Evolutionary conservation across 2,797 vertebrate species (phyloP).

Genomic region (Ctenopoma kingsleyae): DNA sequence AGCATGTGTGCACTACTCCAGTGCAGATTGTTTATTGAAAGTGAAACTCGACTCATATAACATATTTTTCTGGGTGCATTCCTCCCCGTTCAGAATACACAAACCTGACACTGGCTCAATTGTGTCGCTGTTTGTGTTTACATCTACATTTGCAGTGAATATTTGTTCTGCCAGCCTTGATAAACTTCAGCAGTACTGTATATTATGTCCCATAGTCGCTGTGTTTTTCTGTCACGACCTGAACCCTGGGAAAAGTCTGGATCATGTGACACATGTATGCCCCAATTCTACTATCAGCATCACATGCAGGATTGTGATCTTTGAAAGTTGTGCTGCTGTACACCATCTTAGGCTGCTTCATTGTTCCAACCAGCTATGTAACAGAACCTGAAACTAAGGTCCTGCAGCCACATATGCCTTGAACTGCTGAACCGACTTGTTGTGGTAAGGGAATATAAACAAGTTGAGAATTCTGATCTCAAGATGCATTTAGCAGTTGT

Average conservation of each 20-base stretch:
- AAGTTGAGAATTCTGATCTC: not conserved
- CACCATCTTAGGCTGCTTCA: not conserved
- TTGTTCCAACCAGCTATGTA: not conserved
- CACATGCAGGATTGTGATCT: constrained; percentile 31
- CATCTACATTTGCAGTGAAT: constrained; percentile 49
- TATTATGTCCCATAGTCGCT: constrained; percentile 54
- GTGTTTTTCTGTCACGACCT: constrained; percentile 56
- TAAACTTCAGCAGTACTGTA: constrained; percentile 62
- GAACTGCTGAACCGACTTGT: not conserved
- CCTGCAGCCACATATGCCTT: not conserved
- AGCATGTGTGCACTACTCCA: constrained; percentile 4
- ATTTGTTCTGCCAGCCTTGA: constrained; percentile 55
- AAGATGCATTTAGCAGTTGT: not conserved
- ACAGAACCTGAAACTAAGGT: not conserved
- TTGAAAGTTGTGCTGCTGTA: not conserved
- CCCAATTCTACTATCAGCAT: constrained; percentile 33
- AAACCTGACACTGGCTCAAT: constrained; percentile 44
- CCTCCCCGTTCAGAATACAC: constrained; percentile 38
- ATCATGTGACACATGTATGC: constrained; percentile 24
- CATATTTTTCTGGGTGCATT: constrained; percentile 38
- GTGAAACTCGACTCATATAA: constrained; percentile 53
- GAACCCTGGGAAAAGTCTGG: constrained; percentile 49
- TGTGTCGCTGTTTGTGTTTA: constrained; percentile 54
- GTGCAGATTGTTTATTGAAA: constrained; percentile 61
- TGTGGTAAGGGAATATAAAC: not conserved